Evolutionary conservation across 2,888 invertebrate species (phyloP).

Genomic region (Yponomeuta evonymella): DNA sequence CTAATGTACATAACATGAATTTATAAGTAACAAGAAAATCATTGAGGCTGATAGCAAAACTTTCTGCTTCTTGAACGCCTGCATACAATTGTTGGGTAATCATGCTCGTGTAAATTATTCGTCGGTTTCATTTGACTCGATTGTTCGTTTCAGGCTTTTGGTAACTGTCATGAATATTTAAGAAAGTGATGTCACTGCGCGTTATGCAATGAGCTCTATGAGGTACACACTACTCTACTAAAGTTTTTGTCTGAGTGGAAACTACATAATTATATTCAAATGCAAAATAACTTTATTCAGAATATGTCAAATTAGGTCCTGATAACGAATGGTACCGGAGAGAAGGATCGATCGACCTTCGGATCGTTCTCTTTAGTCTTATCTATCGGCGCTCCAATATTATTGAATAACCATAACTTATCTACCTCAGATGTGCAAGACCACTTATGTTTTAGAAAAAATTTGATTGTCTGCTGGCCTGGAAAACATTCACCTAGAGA

Average conservation of each 20-base stretch:
- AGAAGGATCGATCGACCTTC: no score
- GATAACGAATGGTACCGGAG: no score
- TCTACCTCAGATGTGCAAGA: background rate
- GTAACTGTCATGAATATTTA: slow-evolving; percentile 7
- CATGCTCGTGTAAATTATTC: background rate
- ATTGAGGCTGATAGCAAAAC: slow-evolving; percentile 9
- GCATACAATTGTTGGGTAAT: slow-evolving; percentile 5
- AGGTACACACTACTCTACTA: background rate
- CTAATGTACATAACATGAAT: slow-evolving; percentile 8
- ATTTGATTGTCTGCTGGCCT: background rate
- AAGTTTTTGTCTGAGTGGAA: background rate
- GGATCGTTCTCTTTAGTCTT: background rate
- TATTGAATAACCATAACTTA: background rate
- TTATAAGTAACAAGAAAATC: slow-evolving; percentile 3
- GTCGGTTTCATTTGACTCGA: background rate
- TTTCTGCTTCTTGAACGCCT: slow-evolving; percentile 11
- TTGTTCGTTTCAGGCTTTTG: background rate
- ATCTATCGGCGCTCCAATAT: background rate
- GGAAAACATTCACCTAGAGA: background rate
- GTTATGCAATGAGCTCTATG: background rate
- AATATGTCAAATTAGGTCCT: no score
- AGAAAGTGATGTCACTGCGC: slow-evolving; percentile 11
- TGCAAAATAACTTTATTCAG: no score
- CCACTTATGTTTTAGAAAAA: background rate
- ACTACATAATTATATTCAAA: background rate